Conservation (phyloP, 2,888 invertebrate genomes). For the Iphiclides podalirius region DNA sequence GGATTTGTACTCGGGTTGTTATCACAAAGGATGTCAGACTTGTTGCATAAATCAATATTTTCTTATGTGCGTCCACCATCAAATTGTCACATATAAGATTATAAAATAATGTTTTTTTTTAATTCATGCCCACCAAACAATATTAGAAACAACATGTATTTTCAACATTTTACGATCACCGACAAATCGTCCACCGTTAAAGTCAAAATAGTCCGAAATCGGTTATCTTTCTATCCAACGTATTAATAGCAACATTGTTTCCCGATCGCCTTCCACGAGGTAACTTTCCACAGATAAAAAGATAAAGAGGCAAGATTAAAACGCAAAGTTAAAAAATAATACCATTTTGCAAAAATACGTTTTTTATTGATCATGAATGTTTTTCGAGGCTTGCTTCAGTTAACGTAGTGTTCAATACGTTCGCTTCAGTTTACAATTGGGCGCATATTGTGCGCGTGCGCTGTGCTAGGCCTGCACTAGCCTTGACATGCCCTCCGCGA, state of each 20-base stretch:
- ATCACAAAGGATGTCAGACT: too few species aligned
- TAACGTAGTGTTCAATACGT: too few species aligned
- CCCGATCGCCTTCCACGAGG: not conserved
- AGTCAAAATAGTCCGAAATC: not conserved
- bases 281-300: not conserved
- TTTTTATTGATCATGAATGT: not conserved
- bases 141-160: too few species aligned
- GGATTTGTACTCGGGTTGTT: too few species aligned
- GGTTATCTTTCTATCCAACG: not conserved
- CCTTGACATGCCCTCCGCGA: slow-evolving; percentile 87
- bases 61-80: too few species aligned
- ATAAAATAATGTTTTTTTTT: too few species aligned
- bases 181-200: too few species aligned
- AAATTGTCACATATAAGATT: too few species aligned
- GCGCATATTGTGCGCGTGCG: not conserved
- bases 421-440: not conserved
- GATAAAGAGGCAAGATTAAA: not conserved
- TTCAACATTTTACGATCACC: too few species aligned
- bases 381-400: too few species aligned
- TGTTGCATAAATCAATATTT: too few species aligned
- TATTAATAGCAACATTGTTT: not conserved
- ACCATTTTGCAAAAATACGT: not conserved
- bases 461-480: slow-evolving; percentile 59
- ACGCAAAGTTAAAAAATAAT: not conserved
- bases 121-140: too few species aligned